A percentile compares a stretch with the other conserved stretches of the same genome.
Evolutionary conservation across 64 coral and sea anemone species (phyloP).

Genomic region (Anthopleura sola): DNA sequence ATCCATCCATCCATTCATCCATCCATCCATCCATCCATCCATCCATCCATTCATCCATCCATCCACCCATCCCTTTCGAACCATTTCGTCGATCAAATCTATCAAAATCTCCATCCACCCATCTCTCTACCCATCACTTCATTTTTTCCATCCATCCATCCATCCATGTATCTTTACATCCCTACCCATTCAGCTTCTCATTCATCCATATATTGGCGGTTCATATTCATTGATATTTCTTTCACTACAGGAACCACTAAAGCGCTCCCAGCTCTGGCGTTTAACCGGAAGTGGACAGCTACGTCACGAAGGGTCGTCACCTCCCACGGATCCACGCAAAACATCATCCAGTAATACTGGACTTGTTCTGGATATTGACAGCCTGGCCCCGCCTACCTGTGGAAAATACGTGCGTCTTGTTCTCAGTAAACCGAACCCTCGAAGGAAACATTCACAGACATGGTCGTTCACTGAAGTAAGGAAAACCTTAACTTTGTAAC

Average conservation of each 20-base stretch:
- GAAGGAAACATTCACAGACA: slow-evolving; percentile 76
- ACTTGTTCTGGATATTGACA: slow-evolving; percentile 93
- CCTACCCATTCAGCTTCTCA: no score
- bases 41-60: no score
- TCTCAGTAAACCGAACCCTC: slow-evolving; percentile 74
- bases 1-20: no score
- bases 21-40: no score
- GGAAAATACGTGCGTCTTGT: slow-evolving; percentile 78
- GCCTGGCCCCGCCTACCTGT: slow-evolving; percentile 77
- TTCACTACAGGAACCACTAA: slow-evolving; percentile 67
- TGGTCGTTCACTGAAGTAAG: slow-evolving; percentile 94
- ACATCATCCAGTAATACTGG: slow-evolving; percentile 66
- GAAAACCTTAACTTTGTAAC: not conserved
- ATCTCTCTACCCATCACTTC: no score
- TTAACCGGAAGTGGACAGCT: slow-evolving; percentile 77
- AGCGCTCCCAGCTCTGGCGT: slow-evolving; percentile 91
- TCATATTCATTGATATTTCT: not conserved
- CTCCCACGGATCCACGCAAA: slow-evolving; percentile 74
- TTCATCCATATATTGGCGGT: not conserved
- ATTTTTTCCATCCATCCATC: no score
- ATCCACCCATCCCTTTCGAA: no score
- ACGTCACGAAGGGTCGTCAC: slow-evolving; percentile 87
- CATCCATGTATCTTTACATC: no score
- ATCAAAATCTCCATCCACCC: no score
- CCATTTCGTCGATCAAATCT: no score